Evolutionary conservation across 2,113 vertebrate genomes (phyloP), one percentile per base, ranked within the genome.

Genomic region (Stegostoma tigrinum): DNA sequence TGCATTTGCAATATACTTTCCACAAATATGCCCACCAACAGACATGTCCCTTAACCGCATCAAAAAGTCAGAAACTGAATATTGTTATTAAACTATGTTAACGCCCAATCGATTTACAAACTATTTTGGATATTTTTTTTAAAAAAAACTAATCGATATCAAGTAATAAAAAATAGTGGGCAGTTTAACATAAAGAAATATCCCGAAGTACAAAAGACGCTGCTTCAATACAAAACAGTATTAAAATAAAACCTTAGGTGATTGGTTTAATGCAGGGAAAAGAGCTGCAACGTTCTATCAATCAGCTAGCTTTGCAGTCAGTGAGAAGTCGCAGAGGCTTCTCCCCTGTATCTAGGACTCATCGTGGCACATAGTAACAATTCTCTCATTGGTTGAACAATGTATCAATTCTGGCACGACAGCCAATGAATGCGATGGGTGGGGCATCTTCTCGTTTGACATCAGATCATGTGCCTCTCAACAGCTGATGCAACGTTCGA

Each of bases 401-500:
- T 93, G 89, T 93, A 93, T 93, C 89, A 93, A 42, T 66, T 93
- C 64, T 93, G 93, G 23, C 3, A 23, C 12, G 67, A 48, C 42
- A 72, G 12, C 67, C 64, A 72, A 72, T 95, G 93, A 72, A 10
- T 48, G 93, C 4, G 66, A 72, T 42, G 80, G 93, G 67, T 38
- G 12, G 67, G 67, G 4, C 42, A 38, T 48, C 61, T 66, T 48
- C 38, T 12, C 23, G 30, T 48, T 95, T 72, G 67, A 95, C 93
- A 95, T 95, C 93, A 95, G 42, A 95, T 95, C 66, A 95, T 95
- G 93, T 70, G 93, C 24, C 67, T 95, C 42, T 45, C 0, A 95
- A 95, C 93, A 95, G 93, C 93, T 95, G 93, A 95, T 95, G 93
- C 93, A 95, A 95, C 70, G 93, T 72, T 72, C 93, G 64, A 95